Evolutionary conservation across 2,113 vertebrate species (phyloP).

Genomic region (Mohoua ochrocephala): DNA sequence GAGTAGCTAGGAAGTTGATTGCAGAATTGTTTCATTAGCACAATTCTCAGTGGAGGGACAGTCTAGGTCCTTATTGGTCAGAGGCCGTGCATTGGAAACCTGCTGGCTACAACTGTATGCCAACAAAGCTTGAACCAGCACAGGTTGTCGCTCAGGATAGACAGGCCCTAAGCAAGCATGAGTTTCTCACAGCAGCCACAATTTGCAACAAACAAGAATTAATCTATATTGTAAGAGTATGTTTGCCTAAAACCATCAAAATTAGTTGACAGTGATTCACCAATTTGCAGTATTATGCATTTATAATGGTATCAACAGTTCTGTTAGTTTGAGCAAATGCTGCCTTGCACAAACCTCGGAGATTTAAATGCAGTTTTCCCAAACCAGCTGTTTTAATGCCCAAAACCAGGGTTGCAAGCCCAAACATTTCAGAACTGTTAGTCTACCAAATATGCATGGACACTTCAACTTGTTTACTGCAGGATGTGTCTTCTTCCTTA

Average conservation of each 20-base stretch:
- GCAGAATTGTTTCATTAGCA: conserved; percentile 15
- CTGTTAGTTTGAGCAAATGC: not conserved
- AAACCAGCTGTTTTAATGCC: not conserved
- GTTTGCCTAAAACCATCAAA: not conserved
- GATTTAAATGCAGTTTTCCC: not conserved
- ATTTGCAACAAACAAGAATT: conserved; percentile 16
- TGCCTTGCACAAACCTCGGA: not conserved
- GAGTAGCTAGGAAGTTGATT: not conserved
- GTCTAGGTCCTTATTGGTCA: not conserved
- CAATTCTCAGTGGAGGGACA: not conserved
- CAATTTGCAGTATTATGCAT: not conserved
- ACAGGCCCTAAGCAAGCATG: not conserved
- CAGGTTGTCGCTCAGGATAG: not conserved
- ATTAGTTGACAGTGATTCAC: not conserved
- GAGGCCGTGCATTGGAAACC: not conserved
- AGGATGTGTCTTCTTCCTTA: not conserved
- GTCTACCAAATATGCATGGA: not conserved
- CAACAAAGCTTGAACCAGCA: conserved; percentile 13
- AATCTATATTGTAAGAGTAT: not conserved
- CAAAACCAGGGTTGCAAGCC: not conserved
- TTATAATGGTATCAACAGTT: conserved; percentile 19
- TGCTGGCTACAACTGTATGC: conserved; percentile 6
- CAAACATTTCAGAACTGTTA: conserved; percentile 51
- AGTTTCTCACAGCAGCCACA: conserved; percentile 7
- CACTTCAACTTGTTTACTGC: not conserved